phyloP scores from a whole-genome alignment of 37 sponge, comb jelly and placozoan genomes.

The Eunapius fragilis region DNA sequence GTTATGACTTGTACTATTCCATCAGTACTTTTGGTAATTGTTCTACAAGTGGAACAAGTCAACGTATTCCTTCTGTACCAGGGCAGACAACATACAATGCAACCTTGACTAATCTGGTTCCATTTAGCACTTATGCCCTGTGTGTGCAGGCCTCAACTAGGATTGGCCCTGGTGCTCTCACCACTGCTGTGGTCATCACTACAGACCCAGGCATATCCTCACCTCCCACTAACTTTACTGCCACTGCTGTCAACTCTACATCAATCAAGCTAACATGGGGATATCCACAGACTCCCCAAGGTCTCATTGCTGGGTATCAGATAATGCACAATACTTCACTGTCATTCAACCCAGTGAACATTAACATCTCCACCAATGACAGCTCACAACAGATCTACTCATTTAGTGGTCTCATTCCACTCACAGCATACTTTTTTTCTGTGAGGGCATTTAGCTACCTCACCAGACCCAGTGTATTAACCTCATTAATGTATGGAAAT shows the following conservation, averaged over 20 bases:
- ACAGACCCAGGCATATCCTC: neutral
- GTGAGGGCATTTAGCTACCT: slow-evolving; percentile 36
- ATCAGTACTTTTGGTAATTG: neutral
- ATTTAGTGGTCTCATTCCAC: slow-evolving; percentile 14
- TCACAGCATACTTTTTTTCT: slow-evolving; percentile 29
- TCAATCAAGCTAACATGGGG: slow-evolving; percentile 29
- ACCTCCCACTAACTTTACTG: neutral
- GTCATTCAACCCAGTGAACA: neutral
- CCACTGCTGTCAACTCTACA: neutral
- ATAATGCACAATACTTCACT: slow-evolving; percentile 11
- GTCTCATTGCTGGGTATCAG: slow-evolving; percentile 50
- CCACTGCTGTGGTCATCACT: neutral
- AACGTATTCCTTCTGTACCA: neutral
- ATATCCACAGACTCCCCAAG: slow-evolving; percentile 37
- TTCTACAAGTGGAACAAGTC: neutral
- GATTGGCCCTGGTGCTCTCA: slow-evolving; percentile 32
- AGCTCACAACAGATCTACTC: slow-evolving; percentile 5
- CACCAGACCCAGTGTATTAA: neutral
- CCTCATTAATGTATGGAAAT: neutral
- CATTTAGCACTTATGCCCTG: slow-evolving; percentile 47
- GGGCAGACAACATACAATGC: neutral
- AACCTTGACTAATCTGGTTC: slow-evolving; percentile 14
- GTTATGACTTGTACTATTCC: slow-evolving; percentile 31
- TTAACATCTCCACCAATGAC: slow-evolving; percentile 32
- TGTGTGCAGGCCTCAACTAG: slow-evolving; percentile 46